Evolutionary conservation across 2,113 vertebrate genomes (phyloP), one percentile per base, ranked within the genome.

Genomic region (Silurus meridionalis): DNA sequence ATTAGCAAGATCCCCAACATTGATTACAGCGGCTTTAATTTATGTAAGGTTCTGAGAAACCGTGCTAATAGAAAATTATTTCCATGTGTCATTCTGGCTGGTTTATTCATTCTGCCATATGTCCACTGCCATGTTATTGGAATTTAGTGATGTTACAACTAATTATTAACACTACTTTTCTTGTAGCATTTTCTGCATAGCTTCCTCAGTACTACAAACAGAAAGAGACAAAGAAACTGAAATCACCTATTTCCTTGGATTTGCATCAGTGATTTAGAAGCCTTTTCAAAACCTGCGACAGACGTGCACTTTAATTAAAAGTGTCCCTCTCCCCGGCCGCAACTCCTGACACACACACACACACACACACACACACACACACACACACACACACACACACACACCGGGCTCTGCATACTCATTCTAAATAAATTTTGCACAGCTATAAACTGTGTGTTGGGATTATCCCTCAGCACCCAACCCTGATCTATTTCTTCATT

Each of bases 271-370:
- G 89, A 89, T 91, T 90, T 88, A 85, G 80, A 87, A 88, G 84
- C 88, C 87, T 60, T 86, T 87, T 85, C 37, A 80, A 80, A 91
- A 82, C 87, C 83, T 64, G 85, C 81, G 78, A 91, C 87, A 89
- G 90, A 83, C 87, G 28, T 79, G 82, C 85, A 61, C 88, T 86
- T 91, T 91, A 91, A 91, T 90, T 90, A 91, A 91, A 84, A 80
- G 80, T 53, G 13, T 21, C 58, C 82, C 28, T 37, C 28, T 37
- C 53, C 66, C 63, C 53, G 3, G 11, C 25, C 37, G 46, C 57
- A 48, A 11, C 28, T 37, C 28, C 28, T 37, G 28, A 37, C 28
- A 37, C 28, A 37, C 28, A 67, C 53, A 13, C 60, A 21, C 55
- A 77, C 69, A 52, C 67, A 67, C 60, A 23, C 79, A 13, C 60